Evolutionary conservation across 1,140 invertebrate genomes (phyloP).

Genomic region (Hyles euphorbiae): DNA sequence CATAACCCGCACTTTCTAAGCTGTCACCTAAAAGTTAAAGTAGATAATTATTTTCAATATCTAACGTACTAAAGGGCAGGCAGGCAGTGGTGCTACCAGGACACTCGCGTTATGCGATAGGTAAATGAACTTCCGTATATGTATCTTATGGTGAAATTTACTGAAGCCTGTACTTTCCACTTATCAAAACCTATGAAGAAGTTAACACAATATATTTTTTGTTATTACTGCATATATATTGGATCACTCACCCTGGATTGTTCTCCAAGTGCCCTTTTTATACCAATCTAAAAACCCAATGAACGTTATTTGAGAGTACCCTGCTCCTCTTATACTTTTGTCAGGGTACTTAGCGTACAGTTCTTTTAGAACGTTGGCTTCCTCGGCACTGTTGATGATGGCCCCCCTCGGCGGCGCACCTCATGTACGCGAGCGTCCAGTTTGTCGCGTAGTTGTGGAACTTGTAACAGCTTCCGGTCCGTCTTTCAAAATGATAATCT

Average conservation of each 20-base stretch:
- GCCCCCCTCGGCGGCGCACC: slow-evolving; percentile 41
- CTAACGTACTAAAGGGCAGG: no score
- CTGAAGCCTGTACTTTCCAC: no score
- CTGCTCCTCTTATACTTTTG: slow-evolving; percentile 26
- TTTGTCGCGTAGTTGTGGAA: slow-evolving; percentile 26
- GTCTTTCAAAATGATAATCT: slow-evolving; percentile 19
- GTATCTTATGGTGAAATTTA: no score
- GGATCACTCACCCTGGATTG: slow-evolving; percentile 37
- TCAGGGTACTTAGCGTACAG: slow-evolving; percentile 11
- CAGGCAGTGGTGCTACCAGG: no score
- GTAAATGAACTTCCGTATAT: no score
- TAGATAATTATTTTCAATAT: no score
- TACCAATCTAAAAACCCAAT: slow-evolving; percentile 47
- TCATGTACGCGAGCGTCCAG: slow-evolving; percentile 32
- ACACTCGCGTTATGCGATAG: no score
- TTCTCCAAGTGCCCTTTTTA: slow-evolving; percentile 36
- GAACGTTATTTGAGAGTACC: slow-evolving; percentile 35
- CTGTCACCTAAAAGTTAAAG: slow-evolving; percentile 29
- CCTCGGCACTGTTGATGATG: slow-evolving; percentile 39
- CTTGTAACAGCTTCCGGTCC: slow-evolving; percentile 39
- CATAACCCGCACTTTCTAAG: slow-evolving; percentile 41
- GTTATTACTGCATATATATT: no score
- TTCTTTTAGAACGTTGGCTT: slow-evolving; percentile 23
- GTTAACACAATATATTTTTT: no score
- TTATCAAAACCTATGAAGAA: no score